A percentile compares a stretch with the other conserved stretches of the same genome.
Conservation (phyloP, 2,113 vertebrate genomes). For the Falco punctatus region DNA sequence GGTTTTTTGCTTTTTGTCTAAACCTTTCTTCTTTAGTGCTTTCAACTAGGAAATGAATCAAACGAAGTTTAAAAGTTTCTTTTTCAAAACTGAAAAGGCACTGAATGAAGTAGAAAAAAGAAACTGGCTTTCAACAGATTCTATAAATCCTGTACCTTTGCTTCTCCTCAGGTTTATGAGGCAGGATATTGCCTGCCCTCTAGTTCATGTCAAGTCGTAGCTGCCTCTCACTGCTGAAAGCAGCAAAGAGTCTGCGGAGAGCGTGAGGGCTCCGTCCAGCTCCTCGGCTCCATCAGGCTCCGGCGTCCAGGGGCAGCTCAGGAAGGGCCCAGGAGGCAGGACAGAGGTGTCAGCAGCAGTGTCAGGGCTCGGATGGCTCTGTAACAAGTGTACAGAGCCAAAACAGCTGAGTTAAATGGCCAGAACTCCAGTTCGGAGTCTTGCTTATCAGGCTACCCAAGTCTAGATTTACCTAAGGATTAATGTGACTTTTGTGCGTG, state of each 20-base stretch:
- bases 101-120: not conserved
- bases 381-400: constrained; percentile 41
- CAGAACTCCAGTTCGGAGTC: not conserved
- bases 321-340: constrained; percentile 44
- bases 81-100: not conserved
- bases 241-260: not conserved
- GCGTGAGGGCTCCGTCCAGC: fast-evolving
- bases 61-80: not conserved
- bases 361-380: constrained; percentile 52
- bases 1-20: not conserved
- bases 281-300: not conserved
- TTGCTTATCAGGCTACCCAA: not conserved
- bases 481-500: not conserved
- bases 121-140: not conserved
- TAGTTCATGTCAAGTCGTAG: not conserved
- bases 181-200: not conserved
- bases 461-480: not conserved
- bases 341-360: constrained; percentile 47
- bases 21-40: fast-evolving
- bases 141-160: not conserved
- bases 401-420: constrained; percentile 35
- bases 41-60: not conserved
- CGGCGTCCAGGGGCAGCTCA: not conserved
- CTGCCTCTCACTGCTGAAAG: constrained; percentile 14
- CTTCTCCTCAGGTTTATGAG: not conserved